These are phyloP conservation scores for Macrosteles quadrilineatus DNA, from an alignment of 1,140 invertebrate genomes.

Conservation along the genomic window DNA sequence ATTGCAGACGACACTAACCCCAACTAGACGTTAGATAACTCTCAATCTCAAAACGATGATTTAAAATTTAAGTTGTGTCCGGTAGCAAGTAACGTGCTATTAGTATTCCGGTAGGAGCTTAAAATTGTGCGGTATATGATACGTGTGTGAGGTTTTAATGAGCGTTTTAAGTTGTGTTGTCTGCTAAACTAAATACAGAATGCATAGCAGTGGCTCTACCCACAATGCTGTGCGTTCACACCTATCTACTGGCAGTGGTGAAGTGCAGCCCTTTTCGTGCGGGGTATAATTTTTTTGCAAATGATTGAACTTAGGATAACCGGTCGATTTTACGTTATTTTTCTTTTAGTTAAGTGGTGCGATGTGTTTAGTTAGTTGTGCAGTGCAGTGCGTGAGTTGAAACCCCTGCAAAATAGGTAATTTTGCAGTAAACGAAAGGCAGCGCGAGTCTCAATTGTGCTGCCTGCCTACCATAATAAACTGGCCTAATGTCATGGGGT, in stretches of 20 bases:
- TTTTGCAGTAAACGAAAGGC: conserved; percentile 36
- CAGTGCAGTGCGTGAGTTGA: conserved; percentile 20
- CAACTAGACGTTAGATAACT: background rate
- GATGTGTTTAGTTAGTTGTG: conserved; percentile 28
- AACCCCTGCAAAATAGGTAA: conserved; percentile 33
- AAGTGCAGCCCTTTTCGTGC: conserved; percentile 30
- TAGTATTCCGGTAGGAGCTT: conserved; percentile 2
- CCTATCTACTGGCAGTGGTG: conserved; percentile 31
- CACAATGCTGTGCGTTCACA: conserved; percentile 31
- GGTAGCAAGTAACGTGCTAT: background rate
- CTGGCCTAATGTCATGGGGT: conserved; percentile 76
- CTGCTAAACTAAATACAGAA: conserved; percentile 25
- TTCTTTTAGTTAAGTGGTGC: conserved; percentile 14
- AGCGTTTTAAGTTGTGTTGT: conserved; percentile 1
- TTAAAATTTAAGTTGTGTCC: conserved; percentile 15
- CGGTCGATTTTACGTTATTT: conserved; percentile 20
- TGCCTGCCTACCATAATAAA: conserved; percentile 41
- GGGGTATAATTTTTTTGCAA: conserved; percentile 23
- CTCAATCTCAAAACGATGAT: background rate
- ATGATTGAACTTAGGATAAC: conserved; percentile 30
- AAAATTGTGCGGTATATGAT: background rate
- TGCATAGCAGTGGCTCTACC: conserved; percentile 32
- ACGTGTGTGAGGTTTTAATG: conserved; percentile 1
- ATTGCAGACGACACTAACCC: conserved; percentile 30
- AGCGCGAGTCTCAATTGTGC: conserved; percentile 41